Evolutionary conservation across 2,113 vertebrate species (phyloP), one percentile per base, ranked within the genome.

Genomic region (Rana temporaria): DNA sequence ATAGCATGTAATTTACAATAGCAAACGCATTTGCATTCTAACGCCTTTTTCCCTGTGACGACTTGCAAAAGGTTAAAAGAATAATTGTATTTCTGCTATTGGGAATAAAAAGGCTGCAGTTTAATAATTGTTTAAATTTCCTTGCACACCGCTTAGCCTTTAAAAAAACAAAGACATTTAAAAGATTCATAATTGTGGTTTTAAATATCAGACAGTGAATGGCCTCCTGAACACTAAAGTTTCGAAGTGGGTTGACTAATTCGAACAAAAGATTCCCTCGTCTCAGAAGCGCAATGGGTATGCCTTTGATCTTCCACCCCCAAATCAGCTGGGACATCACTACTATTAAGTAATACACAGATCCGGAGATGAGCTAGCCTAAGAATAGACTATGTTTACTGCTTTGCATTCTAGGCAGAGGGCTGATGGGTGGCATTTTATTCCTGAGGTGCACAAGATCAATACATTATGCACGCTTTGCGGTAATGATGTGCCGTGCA

Each of bases 391-490:
- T 24, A 14, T 82, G 62, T 82, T 82, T 82, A 66, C 60, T 74
- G 60, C 63, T 82, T 82, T 73, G 34, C 63, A 81, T 82, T 56
- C 59, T 6, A 12, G 30, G 60, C 48, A 57, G 60, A 42, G 55
- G 65, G 53, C n/a, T 59, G 52, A 70, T 52, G 70, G 70, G 60
- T 55, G 69, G 42, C 48, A 18, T 38, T 74, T 71, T 56, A 56
- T 65, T 82, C 69, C 70, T 38, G 69, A 65, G 68, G 79, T 82
- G 38, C 69, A 19, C 26, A 16, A 57, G 60, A 82, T 82, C 60
- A 74, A 82, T 74, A 82, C 62, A 82, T 65, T 82, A 82, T 73
- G 79, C 69, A 74, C 70, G 52, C 34, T 82, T 82, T 74, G 79
- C 62, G 42, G 48, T 74, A 82, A 82, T 55, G 79, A 82, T 69